Evolutionary conservation across 2,888 invertebrate genomes (phyloP).

Genomic region (Sphaerophoria taeniata): DNA sequence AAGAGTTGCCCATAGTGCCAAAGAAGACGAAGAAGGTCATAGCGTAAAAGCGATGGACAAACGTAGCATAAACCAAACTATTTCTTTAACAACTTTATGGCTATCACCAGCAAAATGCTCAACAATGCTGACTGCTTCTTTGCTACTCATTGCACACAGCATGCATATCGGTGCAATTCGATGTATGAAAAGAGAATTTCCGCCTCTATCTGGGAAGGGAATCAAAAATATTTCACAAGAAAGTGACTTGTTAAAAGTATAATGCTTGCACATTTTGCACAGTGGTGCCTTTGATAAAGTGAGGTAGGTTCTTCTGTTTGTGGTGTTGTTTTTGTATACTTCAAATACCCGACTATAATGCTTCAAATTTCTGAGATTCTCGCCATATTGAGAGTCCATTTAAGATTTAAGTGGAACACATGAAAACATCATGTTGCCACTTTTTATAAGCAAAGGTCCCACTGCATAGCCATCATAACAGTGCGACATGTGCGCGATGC

Average conservation of each 20-base stretch:
- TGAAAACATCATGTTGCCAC: neutral
- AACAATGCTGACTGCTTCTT: constrained; percentile 6
- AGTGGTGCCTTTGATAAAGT: constrained; percentile 31
- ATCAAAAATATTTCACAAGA: constrained; percentile 62
- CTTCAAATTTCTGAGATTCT: too few relatives aligned
- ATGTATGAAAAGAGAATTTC: constrained; percentile 51
- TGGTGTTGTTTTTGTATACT: too few relatives aligned
- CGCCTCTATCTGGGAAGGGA: constrained; percentile 38
- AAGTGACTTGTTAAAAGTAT: constrained; percentile 42
- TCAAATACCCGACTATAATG: too few relatives aligned
- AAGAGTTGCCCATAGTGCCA: constrained; percentile 63
- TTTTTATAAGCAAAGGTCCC: constrained; percentile 8
- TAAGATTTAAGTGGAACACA: too few relatives aligned
- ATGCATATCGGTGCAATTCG: neutral
- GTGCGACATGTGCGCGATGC: constrained; percentile 55
- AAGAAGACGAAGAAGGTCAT: constrained; percentile 48
- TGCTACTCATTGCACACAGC: neutral
- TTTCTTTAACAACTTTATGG: constrained; percentile 22
- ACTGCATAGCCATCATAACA: constrained; percentile 32
- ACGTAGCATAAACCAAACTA: neutral
- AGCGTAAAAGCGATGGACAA: neutral
- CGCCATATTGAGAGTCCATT: too few relatives aligned
- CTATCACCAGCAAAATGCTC: neutral
- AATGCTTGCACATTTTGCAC: constrained; percentile 24
- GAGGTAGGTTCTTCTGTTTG: neutral